Percentiles rank a stretch among this genome's conserved stretches.
Evolutionary conservation across 2,113 vertebrate species (phyloP).

Genomic region (Anser brachyrhynchus): DNA sequence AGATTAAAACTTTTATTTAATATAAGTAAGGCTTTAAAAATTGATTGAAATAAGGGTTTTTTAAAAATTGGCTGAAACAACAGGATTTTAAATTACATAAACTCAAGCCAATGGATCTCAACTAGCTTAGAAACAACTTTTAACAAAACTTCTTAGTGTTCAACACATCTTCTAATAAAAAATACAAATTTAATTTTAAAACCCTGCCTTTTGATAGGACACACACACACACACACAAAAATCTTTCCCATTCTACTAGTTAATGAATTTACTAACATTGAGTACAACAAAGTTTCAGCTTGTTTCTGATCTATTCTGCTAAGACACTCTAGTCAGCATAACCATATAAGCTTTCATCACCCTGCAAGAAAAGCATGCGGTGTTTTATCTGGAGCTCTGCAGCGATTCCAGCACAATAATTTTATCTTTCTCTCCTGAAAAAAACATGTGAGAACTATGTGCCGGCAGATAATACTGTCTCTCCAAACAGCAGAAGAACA

Average conservation of each 20-base stretch:
- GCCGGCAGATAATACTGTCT: neutral
- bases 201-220: neutral
- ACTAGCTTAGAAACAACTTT: neutral
- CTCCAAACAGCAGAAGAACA: neutral
- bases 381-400: neutral
- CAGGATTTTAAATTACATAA: neutral
- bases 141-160: neutral
- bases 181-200: neutral
- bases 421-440: neutral
- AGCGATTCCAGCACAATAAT: neutral
- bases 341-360: neutral
- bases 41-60: neutral
- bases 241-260: neutral
- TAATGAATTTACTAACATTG: neutral
- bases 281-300: neutral
- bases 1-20: neutral
- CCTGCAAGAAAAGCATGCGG: neutral
- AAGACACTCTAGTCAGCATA: neutral
- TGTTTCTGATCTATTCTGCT: neutral
- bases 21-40: neutral
- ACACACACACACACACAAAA: neutral
- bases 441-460: neutral
- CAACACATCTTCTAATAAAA: neutral
- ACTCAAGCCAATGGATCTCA: neutral
- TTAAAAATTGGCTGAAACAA: neutral